Percentiles rank a stretch among this genome's conserved stretches.
Evolutionary conservation across 2,797 vertebrate genomes (phyloP).

Genomic region (Alcedo quadribrachys): DNA sequence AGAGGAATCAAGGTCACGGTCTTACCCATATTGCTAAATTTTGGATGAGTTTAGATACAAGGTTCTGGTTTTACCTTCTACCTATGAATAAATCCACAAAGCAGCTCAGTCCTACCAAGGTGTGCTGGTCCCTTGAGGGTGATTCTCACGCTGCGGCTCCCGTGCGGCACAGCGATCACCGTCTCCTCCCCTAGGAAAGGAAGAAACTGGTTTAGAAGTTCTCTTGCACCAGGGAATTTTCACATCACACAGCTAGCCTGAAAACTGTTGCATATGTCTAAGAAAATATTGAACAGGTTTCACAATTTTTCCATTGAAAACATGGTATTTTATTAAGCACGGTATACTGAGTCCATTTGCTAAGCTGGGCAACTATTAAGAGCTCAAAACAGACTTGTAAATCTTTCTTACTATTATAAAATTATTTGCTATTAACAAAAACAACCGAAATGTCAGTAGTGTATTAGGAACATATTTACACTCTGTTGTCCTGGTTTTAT

Average conservation of each 20-base stretch:
- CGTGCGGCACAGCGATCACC: slow-evolving; percentile 88
- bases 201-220: slow-evolving; percentile 51
- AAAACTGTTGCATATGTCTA: slow-evolving; percentile 1
- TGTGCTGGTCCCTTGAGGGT: slow-evolving; percentile 87
- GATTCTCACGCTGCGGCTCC: slow-evolving; percentile 89
- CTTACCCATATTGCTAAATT: neutral
- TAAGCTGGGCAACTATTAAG: neutral
- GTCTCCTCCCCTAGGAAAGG: slow-evolving; percentile 86
- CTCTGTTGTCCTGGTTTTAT: slow-evolving; percentile 39
- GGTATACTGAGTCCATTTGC: neutral
- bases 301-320: slow-evolving; percentile 43
- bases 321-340: neutral
- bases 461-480: slow-evolving; percentile 26
- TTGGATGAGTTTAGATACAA: neutral
- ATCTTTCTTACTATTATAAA: slow-evolving; percentile 26
- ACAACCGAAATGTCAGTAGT: slow-evolving; percentile 8
- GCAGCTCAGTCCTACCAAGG: slow-evolving; percentile 82
- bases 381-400: neutral
- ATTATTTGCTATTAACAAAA: slow-evolving; percentile 14
- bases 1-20: neutral
- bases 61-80: neutral
- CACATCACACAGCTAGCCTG: slow-evolving; percentile 17
- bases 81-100: slow-evolving; percentile 24
- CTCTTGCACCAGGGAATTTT: slow-evolving; percentile 24
- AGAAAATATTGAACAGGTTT: slow-evolving; percentile 38